These are phyloP conservation scores for Lutjanus erythropterus DNA, from an alignment of 2,113 vertebrate species.

Conservation along the genomic window DNA sequence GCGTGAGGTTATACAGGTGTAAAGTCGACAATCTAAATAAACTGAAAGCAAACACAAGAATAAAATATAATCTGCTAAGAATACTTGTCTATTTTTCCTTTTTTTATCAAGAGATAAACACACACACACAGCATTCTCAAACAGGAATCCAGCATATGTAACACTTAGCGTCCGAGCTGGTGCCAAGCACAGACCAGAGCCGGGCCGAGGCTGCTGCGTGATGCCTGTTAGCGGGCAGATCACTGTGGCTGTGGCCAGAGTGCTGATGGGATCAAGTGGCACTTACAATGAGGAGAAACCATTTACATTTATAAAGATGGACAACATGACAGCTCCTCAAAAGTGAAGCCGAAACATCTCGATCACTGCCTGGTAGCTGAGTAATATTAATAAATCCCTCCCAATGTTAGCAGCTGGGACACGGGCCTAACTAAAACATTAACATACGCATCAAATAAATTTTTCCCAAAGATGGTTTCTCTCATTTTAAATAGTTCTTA, in stretches of 20 bases:
- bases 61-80: conserved; percentile 67
- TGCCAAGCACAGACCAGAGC: conserved; percentile 23
- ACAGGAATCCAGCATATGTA: conserved; percentile 69
- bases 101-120: conserved; percentile 37
- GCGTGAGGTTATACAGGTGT: conserved; percentile 59
- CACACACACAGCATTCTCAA: conserved; percentile 50
- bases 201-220: neutral
- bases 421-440: too few relatives aligned
- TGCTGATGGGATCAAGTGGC: conserved; percentile 61
- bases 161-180: conserved; percentile 49
- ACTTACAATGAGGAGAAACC: conserved; percentile 55
- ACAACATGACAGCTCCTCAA: too few relatives aligned
- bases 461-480: too few relatives aligned
- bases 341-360: too few relatives aligned
- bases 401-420: too few relatives aligned
- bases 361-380: too few relatives aligned
- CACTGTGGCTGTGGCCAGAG: conserved; percentile 22
- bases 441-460: too few relatives aligned
- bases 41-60: conserved; percentile 63
- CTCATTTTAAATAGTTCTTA: too few relatives aligned
- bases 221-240: conserved; percentile 7
- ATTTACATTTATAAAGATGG: too few relatives aligned
- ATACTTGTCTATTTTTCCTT: conserved; percentile 65
- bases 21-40: conserved; percentile 49
- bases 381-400: too few relatives aligned